These are phyloP conservation scores for Rapana venosa DNA, from an alignment of 2,888 invertebrate genomes.

Conservation along the genomic window DNA sequence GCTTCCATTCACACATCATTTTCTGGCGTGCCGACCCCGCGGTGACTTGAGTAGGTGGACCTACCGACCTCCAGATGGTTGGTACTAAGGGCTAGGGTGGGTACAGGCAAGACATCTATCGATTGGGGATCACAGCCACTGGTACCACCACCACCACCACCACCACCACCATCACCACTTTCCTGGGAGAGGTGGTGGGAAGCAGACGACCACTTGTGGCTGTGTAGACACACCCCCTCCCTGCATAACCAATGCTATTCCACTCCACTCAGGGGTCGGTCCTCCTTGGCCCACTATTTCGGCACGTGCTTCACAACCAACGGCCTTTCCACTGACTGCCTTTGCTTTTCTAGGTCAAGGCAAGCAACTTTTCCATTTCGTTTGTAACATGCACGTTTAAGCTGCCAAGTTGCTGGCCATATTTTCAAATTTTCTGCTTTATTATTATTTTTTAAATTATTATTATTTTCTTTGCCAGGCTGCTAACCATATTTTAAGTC, in stretches of 20 bases:
- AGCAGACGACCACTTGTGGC: constrained; percentile 27
- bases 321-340: not conserved
- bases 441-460: no score
- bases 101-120: not conserved
- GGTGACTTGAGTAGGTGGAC: not conserved
- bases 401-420: not conserved
- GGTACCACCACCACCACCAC: not conserved
- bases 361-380: not conserved
- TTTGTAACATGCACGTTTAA: not conserved
- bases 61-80: not conserved
- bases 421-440: not conserved
- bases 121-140: constrained; percentile 10
- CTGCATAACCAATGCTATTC: constrained; percentile 10
- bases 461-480: no score
- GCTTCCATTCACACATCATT: not conserved
- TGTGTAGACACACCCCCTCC: constrained; percentile 23
- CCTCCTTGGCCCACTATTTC: not conserved
- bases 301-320: not conserved
- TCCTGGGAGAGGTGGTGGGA: not conserved
- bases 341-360: constrained; percentile 13
- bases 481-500: no score
- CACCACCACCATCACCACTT: not conserved
- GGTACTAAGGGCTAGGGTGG: not conserved
- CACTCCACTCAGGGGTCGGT: not conserved
- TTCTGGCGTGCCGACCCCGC: not conserved